Evolutionary conservation across 2,113 vertebrate species (phyloP), one percentile per base, ranked within the genome.

Genomic region (Pteruthius melanotis): DNA sequence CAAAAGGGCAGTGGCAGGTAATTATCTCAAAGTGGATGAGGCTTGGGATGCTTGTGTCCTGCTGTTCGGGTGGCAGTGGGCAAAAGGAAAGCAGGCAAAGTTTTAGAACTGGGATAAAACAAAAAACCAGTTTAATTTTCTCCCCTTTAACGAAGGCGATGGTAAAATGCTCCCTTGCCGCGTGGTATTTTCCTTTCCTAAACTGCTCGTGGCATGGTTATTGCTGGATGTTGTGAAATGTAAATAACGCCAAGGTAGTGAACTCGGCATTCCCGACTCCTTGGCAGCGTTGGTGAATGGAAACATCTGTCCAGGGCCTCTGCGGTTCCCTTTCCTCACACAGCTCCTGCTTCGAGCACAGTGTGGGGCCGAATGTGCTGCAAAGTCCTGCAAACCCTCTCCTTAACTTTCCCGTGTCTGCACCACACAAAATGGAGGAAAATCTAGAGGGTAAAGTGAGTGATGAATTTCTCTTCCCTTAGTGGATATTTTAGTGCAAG

Each of bases 161-260:
- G 35, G 22, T 64, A n/a, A 84, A 90, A 56, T 0, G 3, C 15
- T 95, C 37, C 40, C 47, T 45, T 1, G 4, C 60, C 8, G 3
- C 0, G 0, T 64, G 2, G 3, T 35, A 11, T 83, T 83, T 83
- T 86, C 68, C 56, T 66, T 63, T 60, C 26, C 82, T 83, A 42
- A 87, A 40, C 90, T 60, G 52, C 47, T 35, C 6, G 49, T 93
- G 93, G 90, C 37, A 33, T 21, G 52, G 69, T 45, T 88, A 47
- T 90, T 91, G 42, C 75, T 96, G 60, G 28, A 71, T 89, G 72
- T 89, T 92, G 72, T 90, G 92, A 92, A 93, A 95, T 96, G 93
- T 96, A 96, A 97, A 96, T 94, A 96, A 93, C 2, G 0, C 90
- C 83, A 94, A 94, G 93, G 93, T 87, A 87, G 92, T 60, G 90